phyloP scores from a whole-genome alignment of 2,797 vertebrate species.

The Cottoperca gobio region DNA sequence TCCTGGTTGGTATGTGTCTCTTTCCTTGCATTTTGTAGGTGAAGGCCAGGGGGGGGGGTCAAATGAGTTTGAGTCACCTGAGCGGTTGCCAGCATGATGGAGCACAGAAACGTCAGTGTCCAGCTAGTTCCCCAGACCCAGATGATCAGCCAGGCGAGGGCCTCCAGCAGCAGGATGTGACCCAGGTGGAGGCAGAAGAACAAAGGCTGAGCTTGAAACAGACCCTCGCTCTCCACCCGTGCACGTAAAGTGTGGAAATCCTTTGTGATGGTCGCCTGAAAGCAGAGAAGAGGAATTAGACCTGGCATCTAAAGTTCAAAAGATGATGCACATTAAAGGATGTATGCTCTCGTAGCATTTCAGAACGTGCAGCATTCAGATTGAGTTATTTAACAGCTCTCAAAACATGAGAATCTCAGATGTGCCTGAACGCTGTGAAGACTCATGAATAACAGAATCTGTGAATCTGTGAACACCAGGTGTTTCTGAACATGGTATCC shows the following conservation, averaged over 20 bases:
- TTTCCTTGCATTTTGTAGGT: too few relatives aligned
- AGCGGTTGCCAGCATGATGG: conserved; percentile 85
- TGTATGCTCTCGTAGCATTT: background rate
- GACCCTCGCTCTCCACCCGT: conserved; percentile 85
- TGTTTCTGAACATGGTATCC: background rate
- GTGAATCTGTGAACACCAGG: conserved; percentile 23
- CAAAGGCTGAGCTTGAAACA: conserved; percentile 86
- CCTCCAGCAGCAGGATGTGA: conserved; percentile 92
- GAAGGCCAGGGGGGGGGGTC: too few relatives aligned
- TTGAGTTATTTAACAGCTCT: conserved; percentile 6
- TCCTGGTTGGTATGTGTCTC: too few relatives aligned
- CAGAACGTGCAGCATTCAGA: background rate
- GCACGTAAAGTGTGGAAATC: conserved; percentile 90
- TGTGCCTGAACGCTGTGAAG: background rate
- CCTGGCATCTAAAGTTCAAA: background rate
- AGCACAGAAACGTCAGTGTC: conserved; percentile 86
- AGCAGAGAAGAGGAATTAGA: conserved; percentile 6
- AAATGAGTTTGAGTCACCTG: conserved; percentile 90
- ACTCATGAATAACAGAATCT: conserved; percentile 44
- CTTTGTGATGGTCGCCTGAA: conserved; percentile 85
- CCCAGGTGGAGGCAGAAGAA: conserved; percentile 91
- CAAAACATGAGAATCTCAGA: conserved; percentile 17
- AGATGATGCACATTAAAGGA: background rate
- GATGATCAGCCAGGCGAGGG: conserved; percentile 86
- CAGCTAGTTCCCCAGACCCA: conserved; percentile 90